Evolutionary conservation across 2,797 vertebrate species (phyloP).

Genomic region (Poecilia gillii): DNA sequence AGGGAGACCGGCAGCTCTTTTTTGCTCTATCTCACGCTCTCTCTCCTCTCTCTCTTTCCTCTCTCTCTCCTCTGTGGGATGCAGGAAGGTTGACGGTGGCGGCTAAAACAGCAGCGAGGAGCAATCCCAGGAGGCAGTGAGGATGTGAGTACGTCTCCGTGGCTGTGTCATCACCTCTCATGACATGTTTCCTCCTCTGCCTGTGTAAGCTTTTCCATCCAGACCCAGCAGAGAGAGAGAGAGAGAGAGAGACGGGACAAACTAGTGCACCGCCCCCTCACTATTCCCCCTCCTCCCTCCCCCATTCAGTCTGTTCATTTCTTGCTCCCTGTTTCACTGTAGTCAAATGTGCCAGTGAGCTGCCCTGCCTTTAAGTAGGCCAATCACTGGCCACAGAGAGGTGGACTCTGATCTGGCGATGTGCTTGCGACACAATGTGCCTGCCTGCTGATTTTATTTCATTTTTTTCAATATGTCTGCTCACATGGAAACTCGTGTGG

Average conservation of each 20-base stretch:
- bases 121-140: constrained; percentile 57
- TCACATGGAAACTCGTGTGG: constrained; percentile 1
- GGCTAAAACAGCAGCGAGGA: constrained; percentile 17
- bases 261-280: constrained; percentile 66
- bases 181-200: constrained; percentile 76
- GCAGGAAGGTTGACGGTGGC: constrained; percentile 16
- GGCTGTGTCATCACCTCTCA: constrained; percentile 77
- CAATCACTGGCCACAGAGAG: constrained; percentile 83
- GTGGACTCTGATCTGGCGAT: constrained; percentile 70
- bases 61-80: constrained; percentile 54
- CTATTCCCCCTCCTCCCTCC: constrained; percentile 55
- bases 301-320: constrained; percentile 38
- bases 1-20: constrained; percentile 52
- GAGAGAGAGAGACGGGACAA: constrained; percentile 53
- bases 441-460: neutral
- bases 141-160: constrained; percentile 74
- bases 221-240: constrained; percentile 77
- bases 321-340: constrained; percentile 75
- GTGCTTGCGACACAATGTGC: constrained; percentile 22
- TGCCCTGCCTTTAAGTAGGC: constrained; percentile 70
- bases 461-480: neutral
- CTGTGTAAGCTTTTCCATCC: constrained; percentile 74
- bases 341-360: constrained; percentile 84
- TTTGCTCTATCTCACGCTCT: constrained; percentile 53
- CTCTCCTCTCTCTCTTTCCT: constrained; percentile 48